Evolutionary conservation across 2,113 vertebrate genomes (phyloP).

Genomic region (Hemichromis elongatus): DNA sequence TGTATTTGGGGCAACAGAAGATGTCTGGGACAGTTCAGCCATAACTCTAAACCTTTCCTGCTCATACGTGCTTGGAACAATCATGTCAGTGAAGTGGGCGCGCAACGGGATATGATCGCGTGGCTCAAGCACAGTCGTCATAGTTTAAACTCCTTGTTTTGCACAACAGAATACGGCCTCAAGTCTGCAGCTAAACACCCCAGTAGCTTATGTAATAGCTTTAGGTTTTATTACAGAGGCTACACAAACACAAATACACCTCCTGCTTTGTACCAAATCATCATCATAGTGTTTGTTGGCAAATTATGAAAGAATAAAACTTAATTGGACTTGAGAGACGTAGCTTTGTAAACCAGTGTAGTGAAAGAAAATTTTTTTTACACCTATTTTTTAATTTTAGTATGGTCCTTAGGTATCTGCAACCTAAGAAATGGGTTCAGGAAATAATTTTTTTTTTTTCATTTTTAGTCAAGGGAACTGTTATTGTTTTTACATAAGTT

Average conservation of each 20-base stretch:
- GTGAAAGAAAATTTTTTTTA: background rate
- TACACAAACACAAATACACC: background rate
- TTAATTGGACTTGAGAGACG: background rate
- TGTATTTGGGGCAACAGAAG: too few relatives aligned
- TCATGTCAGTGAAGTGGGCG: too few relatives aligned
- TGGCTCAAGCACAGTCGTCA: too few relatives aligned
- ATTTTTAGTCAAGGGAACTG: background rate
- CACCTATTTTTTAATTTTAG: background rate
- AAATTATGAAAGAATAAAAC: background rate
- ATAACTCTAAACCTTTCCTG: too few relatives aligned
- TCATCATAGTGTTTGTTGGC: background rate
- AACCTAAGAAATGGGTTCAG: background rate
- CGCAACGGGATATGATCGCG: too few relatives aligned
- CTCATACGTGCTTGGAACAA: too few relatives aligned
- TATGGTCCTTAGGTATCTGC: background rate
- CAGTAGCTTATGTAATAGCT: too few relatives aligned
- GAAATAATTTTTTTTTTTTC: background rate
- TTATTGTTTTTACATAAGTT: background rate
- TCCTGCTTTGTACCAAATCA: background rate
- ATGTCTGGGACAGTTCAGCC: too few relatives aligned
- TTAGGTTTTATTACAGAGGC: too few relatives aligned
- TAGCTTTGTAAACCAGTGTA: rapidly evolving
- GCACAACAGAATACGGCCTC: too few relatives aligned
- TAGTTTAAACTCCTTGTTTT: too few relatives aligned
- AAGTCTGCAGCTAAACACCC: too few relatives aligned